These are phyloP conservation scores for Rhinella marina DNA, from an alignment of 2,797 vertebrate genomes.

Conservation along the genomic window DNA sequence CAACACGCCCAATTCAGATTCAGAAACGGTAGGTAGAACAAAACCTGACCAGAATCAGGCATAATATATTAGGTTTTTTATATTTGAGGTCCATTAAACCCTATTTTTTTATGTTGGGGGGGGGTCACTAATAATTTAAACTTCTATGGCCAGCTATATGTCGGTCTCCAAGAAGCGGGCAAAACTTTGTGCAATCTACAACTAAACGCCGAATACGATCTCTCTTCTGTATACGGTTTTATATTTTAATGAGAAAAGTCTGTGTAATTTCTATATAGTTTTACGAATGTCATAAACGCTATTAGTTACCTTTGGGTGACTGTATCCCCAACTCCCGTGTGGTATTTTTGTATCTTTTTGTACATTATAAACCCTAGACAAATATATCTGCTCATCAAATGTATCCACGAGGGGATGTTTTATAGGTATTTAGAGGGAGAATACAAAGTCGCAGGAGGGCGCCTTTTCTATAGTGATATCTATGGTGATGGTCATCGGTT, in stretches of 20 bases:
- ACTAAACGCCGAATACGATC: not conserved
- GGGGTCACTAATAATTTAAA: no score
- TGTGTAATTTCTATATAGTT: conserved; percentile 38
- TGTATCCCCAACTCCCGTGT: not conserved
- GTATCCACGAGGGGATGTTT: conserved; percentile 22
- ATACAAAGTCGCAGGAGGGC: conserved; percentile 1
- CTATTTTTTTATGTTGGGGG: no score
- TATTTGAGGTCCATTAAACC: not conserved
- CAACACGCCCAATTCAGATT: no score
- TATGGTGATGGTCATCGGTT: not conserved
- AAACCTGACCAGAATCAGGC: no score
- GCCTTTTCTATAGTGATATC: no score
- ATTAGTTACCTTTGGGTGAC: conserved; percentile 59
- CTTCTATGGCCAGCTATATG: not conserved
- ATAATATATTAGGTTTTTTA: no score
- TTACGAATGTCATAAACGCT: conserved; percentile 21
- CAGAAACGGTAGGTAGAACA: no score
- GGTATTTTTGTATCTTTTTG: conserved; percentile 48
- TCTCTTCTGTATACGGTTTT: conserved; percentile 9
- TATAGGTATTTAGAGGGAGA: conserved; percentile 1
- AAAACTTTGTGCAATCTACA: not conserved
- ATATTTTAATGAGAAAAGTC: not conserved
- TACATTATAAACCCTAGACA: conserved; percentile 19
- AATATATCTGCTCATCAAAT: conserved; percentile 55
- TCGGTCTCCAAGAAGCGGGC: not conserved